A percentile compares a stretch with the other conserved stretches of the same genome.
These are phyloP conservation scores for Eleutherodactylus coqui DNA, from an alignment of 2,797 vertebrate species.

Conservation along the genomic window DNA sequence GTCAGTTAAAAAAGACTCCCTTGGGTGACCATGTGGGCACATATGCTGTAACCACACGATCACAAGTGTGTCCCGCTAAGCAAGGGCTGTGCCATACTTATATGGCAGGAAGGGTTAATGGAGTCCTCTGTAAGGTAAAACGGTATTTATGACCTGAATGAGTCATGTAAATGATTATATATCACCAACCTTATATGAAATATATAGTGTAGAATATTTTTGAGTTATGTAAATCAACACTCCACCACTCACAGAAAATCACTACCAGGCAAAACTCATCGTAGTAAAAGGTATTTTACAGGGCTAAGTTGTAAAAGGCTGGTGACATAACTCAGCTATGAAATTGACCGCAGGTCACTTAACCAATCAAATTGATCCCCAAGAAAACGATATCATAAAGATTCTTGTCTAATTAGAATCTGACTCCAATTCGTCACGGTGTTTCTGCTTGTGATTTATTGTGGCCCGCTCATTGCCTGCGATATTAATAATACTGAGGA, in stretches of 20 bases:
- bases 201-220: not conserved
- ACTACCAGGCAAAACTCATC: not conserved
- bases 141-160: not conserved
- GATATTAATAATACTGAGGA: not conserved
- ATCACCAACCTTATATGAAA: not conserved
- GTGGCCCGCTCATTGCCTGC: not conserved
- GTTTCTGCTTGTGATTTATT: not conserved
- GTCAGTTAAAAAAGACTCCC: no score
- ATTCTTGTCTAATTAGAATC: slow-evolving; percentile 41
- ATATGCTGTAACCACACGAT: not conserved
- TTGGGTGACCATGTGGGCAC: no score
- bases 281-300: slow-evolving; percentile 40
- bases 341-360: slow-evolving; percentile 35
- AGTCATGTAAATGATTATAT: not conserved
- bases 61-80: not conserved
- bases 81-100: not conserved
- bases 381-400: slow-evolving; percentile 5
- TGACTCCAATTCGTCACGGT: not conserved
- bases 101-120: not conserved
- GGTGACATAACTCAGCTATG: slow-evolving; percentile 26
- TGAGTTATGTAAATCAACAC: not conserved
- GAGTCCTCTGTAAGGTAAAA: not conserved
- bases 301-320: not conserved
- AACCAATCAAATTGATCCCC: slow-evolving; percentile 43
- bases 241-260: not conserved